Percentiles rank a stretch among this genome's conserved stretches.
Conservation (phyloP, 2,113 vertebrate species). For the Hymenochirus boettgeri region DNA sequence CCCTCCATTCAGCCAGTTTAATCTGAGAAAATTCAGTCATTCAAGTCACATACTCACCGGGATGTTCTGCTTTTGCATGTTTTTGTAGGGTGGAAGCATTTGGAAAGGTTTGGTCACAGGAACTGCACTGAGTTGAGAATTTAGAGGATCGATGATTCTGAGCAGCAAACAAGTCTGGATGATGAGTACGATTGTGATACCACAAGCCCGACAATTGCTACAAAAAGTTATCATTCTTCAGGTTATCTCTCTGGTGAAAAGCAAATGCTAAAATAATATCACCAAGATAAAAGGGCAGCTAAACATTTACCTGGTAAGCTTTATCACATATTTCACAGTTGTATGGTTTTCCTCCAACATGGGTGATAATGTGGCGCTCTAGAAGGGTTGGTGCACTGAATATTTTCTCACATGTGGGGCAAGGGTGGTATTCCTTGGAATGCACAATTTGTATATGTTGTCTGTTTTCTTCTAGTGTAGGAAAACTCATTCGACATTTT, state of each 20-base stretch:
- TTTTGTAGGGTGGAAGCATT: conserved; percentile 65
- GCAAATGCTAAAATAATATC: too few relatives aligned
- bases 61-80: conserved; percentile 70
- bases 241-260: not conserved
- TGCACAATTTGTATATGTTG: conserved; percentile 76
- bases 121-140: conserved; percentile 73
- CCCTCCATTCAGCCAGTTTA: too few relatives aligned
- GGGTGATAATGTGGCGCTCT: conserved; percentile 72
- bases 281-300: too few relatives aligned
- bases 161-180: conserved; percentile 73
- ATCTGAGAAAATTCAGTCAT: too few relatives aligned
- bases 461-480: conserved; percentile 74
- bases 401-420: conserved; percentile 71
- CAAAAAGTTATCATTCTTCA: conserved; percentile 24
- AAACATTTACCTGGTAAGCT: conserved; percentile 71
- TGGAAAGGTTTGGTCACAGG: conserved; percentile 76
- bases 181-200: conserved; percentile 87
- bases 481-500: conserved; percentile 83
- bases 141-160: conserved; percentile 73
- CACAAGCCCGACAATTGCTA: conserved; percentile 89
- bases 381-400: conserved; percentile 70
- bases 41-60: conserved; percentile 71
- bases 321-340: conserved; percentile 84
- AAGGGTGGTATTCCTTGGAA: conserved; percentile 77
- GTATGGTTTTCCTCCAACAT: conserved; percentile 74